Conservation (phyloP, 2,797 vertebrate species). For the Sebastes goodei region DNA sequence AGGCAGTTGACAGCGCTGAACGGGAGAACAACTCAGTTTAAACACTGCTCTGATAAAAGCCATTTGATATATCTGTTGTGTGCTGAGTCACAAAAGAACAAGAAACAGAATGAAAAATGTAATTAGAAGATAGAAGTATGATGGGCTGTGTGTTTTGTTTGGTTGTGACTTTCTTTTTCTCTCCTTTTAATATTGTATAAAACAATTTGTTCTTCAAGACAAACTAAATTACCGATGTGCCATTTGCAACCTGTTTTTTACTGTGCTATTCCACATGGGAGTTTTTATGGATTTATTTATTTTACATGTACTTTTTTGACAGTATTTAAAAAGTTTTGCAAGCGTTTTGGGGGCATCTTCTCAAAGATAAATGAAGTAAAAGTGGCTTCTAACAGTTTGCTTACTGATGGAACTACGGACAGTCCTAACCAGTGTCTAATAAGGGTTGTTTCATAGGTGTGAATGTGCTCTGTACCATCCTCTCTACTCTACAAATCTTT, state of each 20-base stretch:
- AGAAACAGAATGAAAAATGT: neutral
- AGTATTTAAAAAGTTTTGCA: neutral
- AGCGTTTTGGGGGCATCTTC: neutral
- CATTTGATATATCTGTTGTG: neutral
- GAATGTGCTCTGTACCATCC: neutral
- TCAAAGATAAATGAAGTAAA: neutral
- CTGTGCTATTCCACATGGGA: neutral
- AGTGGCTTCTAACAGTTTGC: accelerated
- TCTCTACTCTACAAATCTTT: neutral
- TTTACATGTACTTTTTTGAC: neutral
- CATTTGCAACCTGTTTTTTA: neutral
- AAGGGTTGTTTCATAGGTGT: neutral
- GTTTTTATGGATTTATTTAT: neutral
- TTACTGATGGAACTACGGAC: accelerated
- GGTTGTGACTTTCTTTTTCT: neutral
- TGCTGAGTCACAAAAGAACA: neutral
- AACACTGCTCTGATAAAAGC: neutral
- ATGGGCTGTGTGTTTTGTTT: neutral
- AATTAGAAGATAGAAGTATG: neutral
- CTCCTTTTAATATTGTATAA: neutral
- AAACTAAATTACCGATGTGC: neutral
- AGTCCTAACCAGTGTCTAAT: neutral
- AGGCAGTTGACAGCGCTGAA: neutral
- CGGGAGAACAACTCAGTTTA: neutral
- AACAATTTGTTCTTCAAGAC: neutral